Conservation (phyloP, 2,113 vertebrate species). For the Oenanthe oenanthe region DNA sequence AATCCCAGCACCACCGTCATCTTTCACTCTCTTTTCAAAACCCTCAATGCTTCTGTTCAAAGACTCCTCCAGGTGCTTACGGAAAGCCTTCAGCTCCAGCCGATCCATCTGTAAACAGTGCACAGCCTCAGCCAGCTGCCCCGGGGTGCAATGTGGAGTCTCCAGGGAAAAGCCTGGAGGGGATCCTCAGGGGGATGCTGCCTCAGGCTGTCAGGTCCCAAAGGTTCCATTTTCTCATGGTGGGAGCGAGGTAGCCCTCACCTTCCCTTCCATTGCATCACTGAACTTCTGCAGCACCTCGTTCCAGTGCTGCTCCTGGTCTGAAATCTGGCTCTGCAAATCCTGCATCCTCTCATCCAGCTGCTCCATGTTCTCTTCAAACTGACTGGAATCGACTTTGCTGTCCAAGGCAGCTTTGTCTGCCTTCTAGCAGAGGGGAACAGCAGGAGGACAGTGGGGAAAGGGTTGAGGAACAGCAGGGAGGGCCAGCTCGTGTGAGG, state of each 20-base stretch:
- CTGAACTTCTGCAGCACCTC: slow-evolving; percentile 72
- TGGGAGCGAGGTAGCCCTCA: background rate
- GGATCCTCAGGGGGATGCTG: background rate
- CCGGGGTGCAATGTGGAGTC: fast-evolving
- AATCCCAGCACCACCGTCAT: background rate
- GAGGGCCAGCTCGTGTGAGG: background rate
- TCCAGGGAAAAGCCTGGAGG: background rate
- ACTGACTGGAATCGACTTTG: slow-evolving; percentile 78
- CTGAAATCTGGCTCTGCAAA: slow-evolving; percentile 74
- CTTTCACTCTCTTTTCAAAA: slow-evolving; percentile 63
- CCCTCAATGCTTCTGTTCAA: slow-evolving; percentile 74
- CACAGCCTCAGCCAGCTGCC: background rate
- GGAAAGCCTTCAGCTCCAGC: slow-evolving; percentile 79
- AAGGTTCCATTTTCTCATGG: fast-evolving
- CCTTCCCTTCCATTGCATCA: slow-evolving; percentile 74
- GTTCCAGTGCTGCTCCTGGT: slow-evolving; percentile 82
- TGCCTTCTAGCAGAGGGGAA: slow-evolving; percentile 72
- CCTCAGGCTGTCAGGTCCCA: background rate
- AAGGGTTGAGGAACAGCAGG: background rate
- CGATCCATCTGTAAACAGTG: slow-evolving; percentile 75
- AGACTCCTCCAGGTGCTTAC: slow-evolving; percentile 75
- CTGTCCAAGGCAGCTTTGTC: slow-evolving; percentile 74
- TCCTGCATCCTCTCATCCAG: slow-evolving; percentile 73
- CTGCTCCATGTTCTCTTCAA: slow-evolving; percentile 50
- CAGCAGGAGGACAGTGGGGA: background rate